Evolutionary conservation across 2,113 vertebrate species (phyloP), one percentile per base, ranked within the genome.

Genomic region (Ellobius talpinus): DNA sequence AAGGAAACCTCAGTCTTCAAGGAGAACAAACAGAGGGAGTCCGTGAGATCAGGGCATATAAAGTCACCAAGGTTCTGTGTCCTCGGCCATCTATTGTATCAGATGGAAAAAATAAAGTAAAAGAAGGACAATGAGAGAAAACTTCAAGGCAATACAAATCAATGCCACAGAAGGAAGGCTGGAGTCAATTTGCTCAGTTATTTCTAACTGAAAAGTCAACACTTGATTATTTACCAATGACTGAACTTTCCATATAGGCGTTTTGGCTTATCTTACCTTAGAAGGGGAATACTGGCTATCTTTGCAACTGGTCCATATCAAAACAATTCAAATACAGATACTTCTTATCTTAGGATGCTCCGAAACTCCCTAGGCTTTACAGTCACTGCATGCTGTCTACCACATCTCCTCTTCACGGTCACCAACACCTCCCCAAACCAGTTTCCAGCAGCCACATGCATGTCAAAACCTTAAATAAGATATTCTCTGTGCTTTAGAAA

Each of bases 151-250:
- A 92, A 61, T 31, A 90, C 93, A 93, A 93, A 95, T 98, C 97
- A 95, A 50, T 90, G 90, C 82, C 97, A 76, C 96, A 98, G 94
- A 97, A 87, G 97, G 97, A 98, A 98, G 98, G 98, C 97, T 98
- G 97, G 98, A 97, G 97, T 97, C 97, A 98, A 98, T 96, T 94
- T 97, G 97, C 90, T 95, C 97, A 97, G 97, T 97, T 98, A 98
- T 97, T 98, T 98, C 98, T 98, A 98, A 98, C 98, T 98, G 98
- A 98, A 98, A 98, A 99, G 98, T 98, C 98, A 98, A 98, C 98
- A 98, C 19, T 65, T 77, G 52, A 50, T 98, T 98, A 97, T 97
- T 97, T 98, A 98, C 97, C 97, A 98, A 93, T 97, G 98, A 98
- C 97, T 98, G 98, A 98, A 95, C 98, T 98, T 98, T 98, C 97